Evolutionary conservation across 2,888 invertebrate species (phyloP).

Genomic region (Dryococelus australis): DNA sequence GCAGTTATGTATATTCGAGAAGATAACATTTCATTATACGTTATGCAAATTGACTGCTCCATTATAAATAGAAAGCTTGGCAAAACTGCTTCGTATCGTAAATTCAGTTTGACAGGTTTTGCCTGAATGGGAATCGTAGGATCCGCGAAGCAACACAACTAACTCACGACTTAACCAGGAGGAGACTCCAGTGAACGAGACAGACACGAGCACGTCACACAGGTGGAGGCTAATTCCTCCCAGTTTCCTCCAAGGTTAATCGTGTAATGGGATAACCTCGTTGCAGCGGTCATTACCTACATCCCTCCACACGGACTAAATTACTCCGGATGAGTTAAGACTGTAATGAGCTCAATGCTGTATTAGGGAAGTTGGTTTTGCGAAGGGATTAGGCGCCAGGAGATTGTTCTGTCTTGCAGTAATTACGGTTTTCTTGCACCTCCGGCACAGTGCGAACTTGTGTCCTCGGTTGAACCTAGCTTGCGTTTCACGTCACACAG

Average conservation of each 20-base stretch:
- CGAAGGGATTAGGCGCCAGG: neutral
- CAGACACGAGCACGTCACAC: neutral
- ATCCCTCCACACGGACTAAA: neutral
- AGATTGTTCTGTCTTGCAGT: neutral
- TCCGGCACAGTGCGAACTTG: neutral
- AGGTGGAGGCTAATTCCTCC: neutral
- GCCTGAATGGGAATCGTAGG: neutral
- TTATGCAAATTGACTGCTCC: no score
- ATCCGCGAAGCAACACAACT: neutral
- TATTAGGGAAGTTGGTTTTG: neutral
- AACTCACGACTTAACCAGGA: neutral
- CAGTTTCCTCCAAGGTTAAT: neutral
- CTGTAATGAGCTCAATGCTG: neutral
- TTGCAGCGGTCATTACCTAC: constrained; percentile 4
- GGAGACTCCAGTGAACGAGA: neutral
- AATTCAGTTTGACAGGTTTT: neutral
- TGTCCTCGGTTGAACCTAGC: neutral
- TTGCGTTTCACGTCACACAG: neutral
- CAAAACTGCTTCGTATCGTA: neutral
- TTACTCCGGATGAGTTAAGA: neutral
- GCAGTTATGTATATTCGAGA: no score
- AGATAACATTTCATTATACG: no score
- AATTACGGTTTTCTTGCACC: neutral
- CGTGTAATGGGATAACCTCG: constrained; percentile 8
- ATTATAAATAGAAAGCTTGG: no score